Evolutionary conservation across 1,140 invertebrate genomes (phyloP), one percentile per base, ranked within the genome.

Genomic region (Drosophila pectinifera): DNA sequence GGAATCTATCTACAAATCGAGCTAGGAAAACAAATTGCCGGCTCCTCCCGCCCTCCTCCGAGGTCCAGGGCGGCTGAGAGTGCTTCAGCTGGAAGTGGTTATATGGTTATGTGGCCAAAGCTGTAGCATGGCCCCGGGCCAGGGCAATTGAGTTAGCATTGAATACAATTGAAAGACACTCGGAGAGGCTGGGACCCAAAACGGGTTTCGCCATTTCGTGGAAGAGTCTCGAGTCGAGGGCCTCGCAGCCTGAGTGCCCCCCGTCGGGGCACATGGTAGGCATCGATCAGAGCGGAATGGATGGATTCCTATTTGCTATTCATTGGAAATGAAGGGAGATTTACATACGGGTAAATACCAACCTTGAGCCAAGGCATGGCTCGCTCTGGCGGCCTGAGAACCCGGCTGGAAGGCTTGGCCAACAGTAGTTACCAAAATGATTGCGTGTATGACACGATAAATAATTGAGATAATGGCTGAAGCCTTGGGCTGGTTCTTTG

Each of bases 141-240:
- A 65, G 42, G 61, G 72, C 83, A 86, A 86, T 86, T 86, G 83
- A 89, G 84, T 86, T 86, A 88, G 79, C 83, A 88, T 86, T 86
- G 83, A 86, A 86, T 69, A 88, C 83, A 86, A 88, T 86, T 86
- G 83, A 86, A 82, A 72, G 76, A 86, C 68, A 73, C 69, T 81
- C 80, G n/a, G 31, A 57, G 68, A 57, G 49, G 72, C 84, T 77
- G 83, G 73, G 83, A 88, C 80, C 84, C 65, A 89, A 86, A 86
- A 86, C 83, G 75, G 55, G 83, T 86, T 86, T 89, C 45, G 74
- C 65, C 61, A 73, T 49, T 86, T 86, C 84, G 83, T 86, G 80
- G 84, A 89, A 86, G 59, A 81, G 65, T 80, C 67, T 82, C 26
- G 13, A 81, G 53, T 46, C 74, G 45, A 54, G 59, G 31, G 49